Evolutionary conservation across 2,888 invertebrate species (phyloP), one percentile per base, ranked within the genome.

Genomic region (Drosophila rellima): DNA sequence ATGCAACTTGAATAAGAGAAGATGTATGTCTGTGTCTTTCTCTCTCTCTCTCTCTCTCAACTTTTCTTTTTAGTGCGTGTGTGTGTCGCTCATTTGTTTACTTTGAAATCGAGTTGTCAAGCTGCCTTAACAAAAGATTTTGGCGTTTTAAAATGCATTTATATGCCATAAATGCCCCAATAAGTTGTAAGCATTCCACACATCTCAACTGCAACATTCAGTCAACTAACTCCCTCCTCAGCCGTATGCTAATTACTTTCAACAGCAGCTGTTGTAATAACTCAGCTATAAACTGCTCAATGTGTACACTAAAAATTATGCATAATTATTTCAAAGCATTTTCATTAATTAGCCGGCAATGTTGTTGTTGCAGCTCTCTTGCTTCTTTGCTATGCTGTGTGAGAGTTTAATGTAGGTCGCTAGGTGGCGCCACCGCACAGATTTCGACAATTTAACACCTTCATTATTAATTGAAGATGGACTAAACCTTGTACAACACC

Each of bases 291-390:
- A 90, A 90, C 86, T 82, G 79, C 88, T 84, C 82, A 89, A 86
- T 90, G 84, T 90, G 86, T 88, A 90, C 86, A 89, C 82, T 90
- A 82, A 88, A 90, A 90, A 90, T 90, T 84, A 87, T 90, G 90
- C 90, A 90, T 89, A 90, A 90, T 90, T 90, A 90, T 90, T 90
- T 90, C 82, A 90, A 90, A 90, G 88, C 90, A 82, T 84, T 88
- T 83, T 85, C 89, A 90, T 90, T 90, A 90, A 90, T 90, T 90
- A 90, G 86, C 82, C 61, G 44, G 63, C 73, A 69, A 59, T 67
- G 70, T 64, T 17, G 39, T 10, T 52, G 31, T 18, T 55, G 31
- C 45, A 44, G 8, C 26, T 6, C 4, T 11, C 17, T 35, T 48
- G 26, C 17, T 55, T 37, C 33, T 50, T 57, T 5, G 18, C 40